A percentile compares a stretch with the other conserved stretches of the same genome.
Conservation (phyloP, 1,140 invertebrate genomes). For the Elymnias hypermnestra region DNA sequence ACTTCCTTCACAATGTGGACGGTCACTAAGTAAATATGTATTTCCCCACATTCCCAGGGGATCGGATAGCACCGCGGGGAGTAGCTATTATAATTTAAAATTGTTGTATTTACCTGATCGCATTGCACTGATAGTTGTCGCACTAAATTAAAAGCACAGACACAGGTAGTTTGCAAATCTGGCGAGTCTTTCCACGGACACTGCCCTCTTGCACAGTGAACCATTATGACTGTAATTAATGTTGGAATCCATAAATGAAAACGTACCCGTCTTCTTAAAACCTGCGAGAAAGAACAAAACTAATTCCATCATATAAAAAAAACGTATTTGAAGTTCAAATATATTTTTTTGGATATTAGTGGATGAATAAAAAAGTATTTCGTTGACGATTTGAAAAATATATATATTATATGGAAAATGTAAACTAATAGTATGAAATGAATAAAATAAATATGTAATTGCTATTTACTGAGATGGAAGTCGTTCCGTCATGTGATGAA, state of each 20-base stretch:
- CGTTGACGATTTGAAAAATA: background rate
- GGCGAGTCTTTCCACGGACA: conserved; percentile 90
- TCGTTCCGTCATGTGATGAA: conserved; percentile 14
- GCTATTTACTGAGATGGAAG: background rate
- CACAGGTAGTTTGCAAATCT: conserved; percentile 87
- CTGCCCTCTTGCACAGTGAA: conserved; percentile 72
- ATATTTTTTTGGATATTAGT: background rate
- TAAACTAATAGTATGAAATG: no score
- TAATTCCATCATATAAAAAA: no score
- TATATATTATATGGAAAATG: no score
- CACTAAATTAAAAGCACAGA: conserved; percentile 90
- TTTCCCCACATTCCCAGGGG: no score
- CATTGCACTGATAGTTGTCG: conserved; percentile 92
- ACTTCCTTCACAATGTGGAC: no score
- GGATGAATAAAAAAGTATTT: no score
- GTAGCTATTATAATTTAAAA: no score
- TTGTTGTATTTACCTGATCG: conserved; percentile 81
- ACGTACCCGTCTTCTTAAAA: conserved; percentile 15
- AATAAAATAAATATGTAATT: no score
- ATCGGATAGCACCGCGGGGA: no score
- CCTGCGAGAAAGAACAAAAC: no score
- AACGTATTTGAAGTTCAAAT: background rate
- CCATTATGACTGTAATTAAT: conserved; percentile 27
- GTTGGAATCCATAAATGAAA: conserved; percentile 29
- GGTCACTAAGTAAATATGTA: no score